Conservation (phyloP, 2,888 invertebrate genomes). For the Disparrhopalites patrizii region DNA sequence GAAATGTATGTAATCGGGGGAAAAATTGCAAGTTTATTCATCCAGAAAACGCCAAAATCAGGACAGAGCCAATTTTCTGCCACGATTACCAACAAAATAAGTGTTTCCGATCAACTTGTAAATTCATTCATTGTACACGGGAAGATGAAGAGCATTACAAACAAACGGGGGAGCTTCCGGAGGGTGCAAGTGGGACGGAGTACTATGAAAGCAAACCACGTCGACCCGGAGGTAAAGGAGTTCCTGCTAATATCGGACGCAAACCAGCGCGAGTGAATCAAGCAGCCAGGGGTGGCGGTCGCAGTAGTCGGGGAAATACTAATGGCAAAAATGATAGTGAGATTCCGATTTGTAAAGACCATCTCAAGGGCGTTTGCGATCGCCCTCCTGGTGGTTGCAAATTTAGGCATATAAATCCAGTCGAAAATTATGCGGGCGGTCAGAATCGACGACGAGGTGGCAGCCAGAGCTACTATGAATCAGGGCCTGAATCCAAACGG, state of each 20-base stretch:
- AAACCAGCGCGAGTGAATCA: constrained; percentile 2
- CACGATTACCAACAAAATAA: constrained; percentile 56
- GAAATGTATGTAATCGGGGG: constrained; percentile 61
- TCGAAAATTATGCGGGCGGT: neutral
- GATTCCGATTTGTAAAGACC: constrained; percentile 61
- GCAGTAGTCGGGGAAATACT: neutral
- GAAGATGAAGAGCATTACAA: constrained; percentile 69
- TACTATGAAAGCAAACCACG: constrained; percentile 15
- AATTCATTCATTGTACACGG: constrained; percentile 71
- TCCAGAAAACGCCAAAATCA: constrained; percentile 42
- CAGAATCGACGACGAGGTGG: constrained; percentile 20
- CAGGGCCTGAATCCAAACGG: constrained; percentile 29
- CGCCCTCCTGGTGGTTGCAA: constrained; percentile 50
- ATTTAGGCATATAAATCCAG: constrained; percentile 53
- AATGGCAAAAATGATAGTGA: constrained; percentile 46
- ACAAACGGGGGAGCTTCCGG: constrained; percentile 66
- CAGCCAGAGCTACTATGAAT: constrained; percentile 26
- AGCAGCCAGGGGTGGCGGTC: constrained; percentile 17
- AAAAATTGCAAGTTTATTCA: constrained; percentile 51
- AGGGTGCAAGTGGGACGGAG: constrained; percentile 19
- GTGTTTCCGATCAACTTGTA: constrained; percentile 61
- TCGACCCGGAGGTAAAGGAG: neutral
- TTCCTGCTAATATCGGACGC: neutral
- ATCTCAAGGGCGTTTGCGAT: constrained; percentile 45
- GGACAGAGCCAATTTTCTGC: constrained; percentile 55